Evolutionary conservation across 2,113 vertebrate species (phyloP).

Genomic region (Larimichthys crocea): DNA sequence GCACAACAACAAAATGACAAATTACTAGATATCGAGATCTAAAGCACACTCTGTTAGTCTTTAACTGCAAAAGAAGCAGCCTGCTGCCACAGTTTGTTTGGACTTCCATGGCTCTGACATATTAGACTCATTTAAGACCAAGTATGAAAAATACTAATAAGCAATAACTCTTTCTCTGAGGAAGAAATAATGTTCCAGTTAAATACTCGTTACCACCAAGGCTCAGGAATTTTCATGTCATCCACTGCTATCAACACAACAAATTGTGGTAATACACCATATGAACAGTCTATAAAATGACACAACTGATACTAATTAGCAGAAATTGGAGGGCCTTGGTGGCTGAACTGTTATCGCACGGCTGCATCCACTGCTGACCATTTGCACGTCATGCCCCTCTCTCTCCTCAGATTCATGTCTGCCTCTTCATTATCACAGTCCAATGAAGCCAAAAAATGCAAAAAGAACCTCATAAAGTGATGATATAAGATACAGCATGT

Average conservation of each 20-base stretch:
- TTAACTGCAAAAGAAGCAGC: slow-evolving; percentile 25
- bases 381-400: too few species aligned
- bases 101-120: slow-evolving; percentile 16
- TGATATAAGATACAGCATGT: too few species aligned
- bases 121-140: slow-evolving; percentile 25
- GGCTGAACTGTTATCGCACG: too few species aligned
- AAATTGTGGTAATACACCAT: neutral
- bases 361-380: too few species aligned
- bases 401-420: too few species aligned
- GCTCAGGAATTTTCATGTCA: slow-evolving; percentile 4
- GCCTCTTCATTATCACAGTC: too few species aligned
- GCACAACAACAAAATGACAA: slow-evolving; percentile 41
- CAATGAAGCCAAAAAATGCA: too few species aligned
- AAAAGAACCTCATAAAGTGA: too few species aligned
- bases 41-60: slow-evolving; percentile 33
- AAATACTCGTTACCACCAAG: slow-evolving; percentile 12
- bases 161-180: slow-evolving; percentile 1
- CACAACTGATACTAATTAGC: neutral
- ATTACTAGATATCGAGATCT: slow-evolving; percentile 31
- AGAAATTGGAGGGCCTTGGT: neutral
- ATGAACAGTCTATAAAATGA: too few species aligned
- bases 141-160: slow-evolving; percentile 15
- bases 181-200: slow-evolving; percentile 8
- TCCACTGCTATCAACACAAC: slow-evolving; percentile 5
- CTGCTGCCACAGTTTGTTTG: slow-evolving; percentile 24